Percentiles rank a stretch among this genome's conserved stretches.
Conservation (phyloP, 2,797 vertebrate species). For the Discoglossus pictus region DNA sequence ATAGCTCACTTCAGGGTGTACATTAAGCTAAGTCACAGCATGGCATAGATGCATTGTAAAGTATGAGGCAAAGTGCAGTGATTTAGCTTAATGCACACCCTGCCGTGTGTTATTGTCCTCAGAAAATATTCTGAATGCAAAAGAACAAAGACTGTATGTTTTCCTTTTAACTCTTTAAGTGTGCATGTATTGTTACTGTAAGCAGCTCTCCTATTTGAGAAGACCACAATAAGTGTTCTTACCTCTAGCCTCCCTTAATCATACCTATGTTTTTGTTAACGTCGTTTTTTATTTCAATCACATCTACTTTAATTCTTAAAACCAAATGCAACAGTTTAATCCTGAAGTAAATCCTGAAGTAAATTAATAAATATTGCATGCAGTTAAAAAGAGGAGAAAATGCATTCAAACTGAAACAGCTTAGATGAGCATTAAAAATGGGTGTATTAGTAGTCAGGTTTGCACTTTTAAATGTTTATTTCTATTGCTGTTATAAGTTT, state of each 20-base stretch:
- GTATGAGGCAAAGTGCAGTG: conserved; percentile 46
- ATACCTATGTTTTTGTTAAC: not conserved
- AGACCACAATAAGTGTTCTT: not conserved
- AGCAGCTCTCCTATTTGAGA: not conserved
- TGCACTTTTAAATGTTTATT: no score
- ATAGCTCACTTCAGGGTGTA: conserved; percentile 49
- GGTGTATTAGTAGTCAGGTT: no score
- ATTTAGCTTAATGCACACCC: conserved; percentile 51
- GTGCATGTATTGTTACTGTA: conserved; percentile 2
- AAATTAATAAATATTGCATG: not conserved
- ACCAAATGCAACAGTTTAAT: not conserved
- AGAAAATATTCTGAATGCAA: conserved; percentile 48
- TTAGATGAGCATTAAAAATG: no score
- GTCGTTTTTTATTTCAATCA: not conserved
- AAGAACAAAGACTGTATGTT: conserved; percentile 39
- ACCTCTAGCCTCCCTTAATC: not conserved
- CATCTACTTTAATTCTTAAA: not conserved
- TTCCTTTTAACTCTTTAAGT: conserved; percentile 40
- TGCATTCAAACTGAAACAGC: no score
- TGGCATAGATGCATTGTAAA: conserved; percentile 48
- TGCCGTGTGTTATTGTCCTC: conserved; percentile 45
- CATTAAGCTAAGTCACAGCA: conserved; percentile 49
- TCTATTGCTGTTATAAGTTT: no score
- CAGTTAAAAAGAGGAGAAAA: not conserved
- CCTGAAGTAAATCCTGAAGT: no score